Conservation (phyloP, 2,797 vertebrate genomes). For the Gymnodraco acuticeps region DNA sequence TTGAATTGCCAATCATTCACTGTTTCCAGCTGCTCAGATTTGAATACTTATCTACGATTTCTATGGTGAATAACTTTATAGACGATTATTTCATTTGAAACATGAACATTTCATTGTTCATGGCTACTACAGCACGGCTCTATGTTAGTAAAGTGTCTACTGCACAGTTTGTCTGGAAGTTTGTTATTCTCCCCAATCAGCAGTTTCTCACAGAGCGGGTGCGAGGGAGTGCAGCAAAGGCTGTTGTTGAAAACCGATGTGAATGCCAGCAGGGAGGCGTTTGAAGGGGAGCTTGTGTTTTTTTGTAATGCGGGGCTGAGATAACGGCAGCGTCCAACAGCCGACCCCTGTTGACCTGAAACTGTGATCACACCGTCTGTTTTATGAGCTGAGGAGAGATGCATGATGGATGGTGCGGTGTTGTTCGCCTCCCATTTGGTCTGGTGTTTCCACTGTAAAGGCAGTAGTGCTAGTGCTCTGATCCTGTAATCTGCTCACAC, state of each 20-base stretch:
- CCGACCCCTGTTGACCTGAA: constrained; percentile 63
- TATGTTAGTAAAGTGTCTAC: constrained; percentile 23
- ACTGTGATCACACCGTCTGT: constrained; percentile 65
- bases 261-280: constrained; percentile 60
- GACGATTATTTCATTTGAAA: too few relatives aligned
- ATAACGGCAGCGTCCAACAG: constrained; percentile 66
- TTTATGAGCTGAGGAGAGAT: constrained; percentile 65
- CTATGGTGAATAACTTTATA: too few relatives aligned
- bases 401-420: constrained; percentile 64
- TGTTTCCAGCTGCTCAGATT: background rate
- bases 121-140: background rate
- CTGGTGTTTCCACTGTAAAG: constrained; percentile 57
- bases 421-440: constrained; percentile 41
- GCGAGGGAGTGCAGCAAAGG: constrained; percentile 52
- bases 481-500: constrained; percentile 68
- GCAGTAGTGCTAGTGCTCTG: constrained; percentile 43
- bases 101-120: too few relatives aligned
- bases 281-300: constrained; percentile 59
- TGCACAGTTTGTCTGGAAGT: constrained; percentile 36
- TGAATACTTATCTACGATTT: too few relatives aligned
- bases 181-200: constrained; percentile 48
- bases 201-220: constrained; percentile 55
- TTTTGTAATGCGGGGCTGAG: constrained; percentile 69
- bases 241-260: constrained; percentile 60
- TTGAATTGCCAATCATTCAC: background rate